Base-by-base conservation (phyloP, 1,140 invertebrate genomes). In the Zaprionus gabonicus region DNA sequence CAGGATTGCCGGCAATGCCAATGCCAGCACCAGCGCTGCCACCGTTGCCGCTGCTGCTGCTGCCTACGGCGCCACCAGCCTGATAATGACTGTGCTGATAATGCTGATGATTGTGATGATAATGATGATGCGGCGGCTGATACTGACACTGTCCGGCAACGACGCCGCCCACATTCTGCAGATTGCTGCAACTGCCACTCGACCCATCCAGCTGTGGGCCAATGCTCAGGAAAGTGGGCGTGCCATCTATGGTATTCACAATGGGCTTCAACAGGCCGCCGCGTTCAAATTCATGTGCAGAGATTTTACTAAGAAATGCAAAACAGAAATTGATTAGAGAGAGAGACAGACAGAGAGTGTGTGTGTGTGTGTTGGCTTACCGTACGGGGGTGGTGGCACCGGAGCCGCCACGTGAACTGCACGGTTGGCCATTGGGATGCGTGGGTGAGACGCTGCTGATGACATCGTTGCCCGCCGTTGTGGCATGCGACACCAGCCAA, bases 261-360 rank as follows among this genome's bases (percentile, higher is more conserved):
- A 99, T 97, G 53, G 98, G 98, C 92, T 98, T 98, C 46, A 98
- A 93, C 7, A 98, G 94, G 46, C 98, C 97, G 1, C 97, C 97
- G 3, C 97, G 95, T 93, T 99, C 98, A 92, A 99, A 99, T 92
- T 99, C 98, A 93, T 98, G 97, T 10, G 98, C 98, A 3, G 98
- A 99, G 86, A 99, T 98, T 94, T 99, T 99, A 65, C 98, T 95
- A 25, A 65, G 46, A 41, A 41, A 4, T 2, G 0, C 38, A 4
- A 56, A 4, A 56, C 1, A 34, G 10, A 51, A 20, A 51, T 1
- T 5, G 3, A 49, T 46, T 46, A 46, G n/a, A 51, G 20, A 46
- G 7, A 44, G 1, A 25, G 34, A 55, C 34, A 17, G 10, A 38
- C 2, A 53, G 13, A 4, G n/a, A 34, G 20, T 20, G 20, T 20